phyloP scores from a whole-genome alignment of 1,140 invertebrate species.

The Pentalonia nigronervosa region DNA sequence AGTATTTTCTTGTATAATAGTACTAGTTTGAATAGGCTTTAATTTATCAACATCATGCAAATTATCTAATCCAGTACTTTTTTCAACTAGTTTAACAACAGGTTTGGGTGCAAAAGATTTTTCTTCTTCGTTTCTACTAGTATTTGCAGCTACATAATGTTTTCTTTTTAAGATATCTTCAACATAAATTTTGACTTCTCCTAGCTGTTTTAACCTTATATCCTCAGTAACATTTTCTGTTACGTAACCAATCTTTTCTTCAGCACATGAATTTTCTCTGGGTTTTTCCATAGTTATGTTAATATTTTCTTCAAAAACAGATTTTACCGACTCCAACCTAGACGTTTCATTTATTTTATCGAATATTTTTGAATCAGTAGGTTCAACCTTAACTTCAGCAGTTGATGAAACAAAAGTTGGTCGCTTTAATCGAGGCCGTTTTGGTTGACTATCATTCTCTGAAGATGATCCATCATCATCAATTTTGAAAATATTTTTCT shows the following conservation, averaged over 20 bases:
- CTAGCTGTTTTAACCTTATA: not conserved
- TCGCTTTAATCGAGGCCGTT: conserved; percentile 46
- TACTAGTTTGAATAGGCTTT: not conserved
- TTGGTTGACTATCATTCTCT: conserved; percentile 55
- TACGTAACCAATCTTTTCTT: not conserved
- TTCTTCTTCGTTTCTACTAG: not conserved
- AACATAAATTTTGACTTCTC: not conserved
- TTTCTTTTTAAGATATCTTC: not conserved
- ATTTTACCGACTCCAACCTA: not conserved
- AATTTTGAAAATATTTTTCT: conserved; percentile 56
- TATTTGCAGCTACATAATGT: not conserved
- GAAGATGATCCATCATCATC: conserved; percentile 53
- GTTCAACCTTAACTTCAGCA: conserved; percentile 31
- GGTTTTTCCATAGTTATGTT: not conserved
- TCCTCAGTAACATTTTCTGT: not conserved
- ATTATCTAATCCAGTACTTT: not conserved
- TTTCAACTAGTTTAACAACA: not conserved
- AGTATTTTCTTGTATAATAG: not conserved
- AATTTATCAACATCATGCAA: not conserved
- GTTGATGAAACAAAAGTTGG: conserved; percentile 35
- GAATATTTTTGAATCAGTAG: not conserved
- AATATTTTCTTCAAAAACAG: not conserved
- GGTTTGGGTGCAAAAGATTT: not conserved
- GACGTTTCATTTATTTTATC: conserved; percentile 16
- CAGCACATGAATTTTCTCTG: not conserved